phyloP scores from a whole-genome alignment of 2,113 vertebrate genomes.

The Bolborhynchus lineola region DNA sequence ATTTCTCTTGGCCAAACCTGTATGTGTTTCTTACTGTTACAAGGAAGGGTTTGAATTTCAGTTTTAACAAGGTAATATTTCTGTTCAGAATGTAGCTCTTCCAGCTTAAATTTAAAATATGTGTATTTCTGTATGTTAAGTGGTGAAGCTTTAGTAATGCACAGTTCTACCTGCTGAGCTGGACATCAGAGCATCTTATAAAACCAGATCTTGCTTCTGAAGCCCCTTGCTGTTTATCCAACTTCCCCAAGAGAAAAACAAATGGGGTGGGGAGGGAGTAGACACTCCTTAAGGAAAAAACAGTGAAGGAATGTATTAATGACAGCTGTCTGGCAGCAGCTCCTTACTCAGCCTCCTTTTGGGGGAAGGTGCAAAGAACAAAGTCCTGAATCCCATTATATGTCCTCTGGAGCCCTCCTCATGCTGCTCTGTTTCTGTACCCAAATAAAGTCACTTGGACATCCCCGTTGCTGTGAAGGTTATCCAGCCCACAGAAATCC shows the following conservation, averaged over 20 bases:
- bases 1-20: accelerated
- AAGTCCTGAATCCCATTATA: background rate
- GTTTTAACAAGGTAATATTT: background rate
- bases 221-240: background rate
- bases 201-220: background rate
- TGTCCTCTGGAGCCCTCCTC: background rate
- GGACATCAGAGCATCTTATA: background rate
- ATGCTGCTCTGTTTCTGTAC: background rate
- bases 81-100: background rate
- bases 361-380: background rate
- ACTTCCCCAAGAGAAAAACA: background rate
- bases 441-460: background rate
- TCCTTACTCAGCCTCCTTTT: background rate
- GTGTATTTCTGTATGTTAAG: background rate
- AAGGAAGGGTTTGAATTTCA: background rate
- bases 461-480: background rate
- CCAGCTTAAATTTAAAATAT: background rate
- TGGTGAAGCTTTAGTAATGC: background rate
- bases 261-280: accelerated
- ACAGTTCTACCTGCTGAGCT: background rate
- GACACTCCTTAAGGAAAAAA: background rate
- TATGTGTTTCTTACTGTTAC: background rate
- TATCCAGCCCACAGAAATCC: background rate
- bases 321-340: background rate
- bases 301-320: background rate